Evolutionary conservation across 2,888 invertebrate species (phyloP).

Genomic region (Agapostemon virescens): DNA sequence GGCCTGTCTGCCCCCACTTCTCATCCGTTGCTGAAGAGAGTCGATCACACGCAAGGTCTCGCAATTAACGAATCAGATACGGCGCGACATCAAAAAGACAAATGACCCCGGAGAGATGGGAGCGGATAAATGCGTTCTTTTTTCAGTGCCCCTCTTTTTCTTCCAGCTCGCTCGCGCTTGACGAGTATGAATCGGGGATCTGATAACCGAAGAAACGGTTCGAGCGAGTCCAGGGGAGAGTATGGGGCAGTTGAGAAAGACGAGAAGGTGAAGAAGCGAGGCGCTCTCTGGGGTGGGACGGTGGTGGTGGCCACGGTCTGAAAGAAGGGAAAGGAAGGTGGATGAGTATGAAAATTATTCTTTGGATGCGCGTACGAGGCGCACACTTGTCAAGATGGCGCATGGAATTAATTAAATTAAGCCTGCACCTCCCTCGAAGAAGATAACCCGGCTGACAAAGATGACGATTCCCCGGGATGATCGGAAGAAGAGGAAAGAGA

Average conservation of each 20-base stretch:
- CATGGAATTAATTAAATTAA: slow-evolving; percentile 79
- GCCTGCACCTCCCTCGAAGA: slow-evolving; percentile 76
- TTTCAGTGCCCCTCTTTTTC: slow-evolving; percentile 44
- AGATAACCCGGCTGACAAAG: slow-evolving; percentile 66
- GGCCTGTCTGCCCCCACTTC: slow-evolving; percentile 34
- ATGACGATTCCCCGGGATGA: slow-evolving; percentile 50
- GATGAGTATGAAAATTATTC: slow-evolving; percentile 77
- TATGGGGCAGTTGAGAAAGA: slow-evolving; percentile 49
- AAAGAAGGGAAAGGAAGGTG: slow-evolving; percentile 59
- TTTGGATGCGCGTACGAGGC: slow-evolving; percentile 70
- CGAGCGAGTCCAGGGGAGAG: slow-evolving; percentile 51
- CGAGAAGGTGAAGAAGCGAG: slow-evolving; percentile 40
- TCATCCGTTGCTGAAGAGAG: slow-evolving; percentile 51
- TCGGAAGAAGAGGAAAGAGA: slow-evolving; percentile 44
- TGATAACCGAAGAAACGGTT: slow-evolving; percentile 74
- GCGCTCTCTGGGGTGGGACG: slow-evolving; percentile 22
- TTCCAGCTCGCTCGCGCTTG: slow-evolving; percentile 61
- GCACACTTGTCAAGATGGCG: slow-evolving; percentile 79
- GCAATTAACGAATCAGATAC: slow-evolving; percentile 75
- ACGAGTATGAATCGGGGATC: slow-evolving; percentile 75
- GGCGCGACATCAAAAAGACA: slow-evolving; percentile 74
- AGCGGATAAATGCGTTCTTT: slow-evolving; percentile 68
- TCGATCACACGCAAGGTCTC: slow-evolving; percentile 69
- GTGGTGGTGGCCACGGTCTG: slow-evolving; percentile 12
- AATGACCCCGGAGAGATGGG: slow-evolving; percentile 68